These are phyloP conservation scores for Netelia fuscicornis DNA, from an alignment of 2,888 invertebrate genomes.

Conservation along the genomic window DNA sequence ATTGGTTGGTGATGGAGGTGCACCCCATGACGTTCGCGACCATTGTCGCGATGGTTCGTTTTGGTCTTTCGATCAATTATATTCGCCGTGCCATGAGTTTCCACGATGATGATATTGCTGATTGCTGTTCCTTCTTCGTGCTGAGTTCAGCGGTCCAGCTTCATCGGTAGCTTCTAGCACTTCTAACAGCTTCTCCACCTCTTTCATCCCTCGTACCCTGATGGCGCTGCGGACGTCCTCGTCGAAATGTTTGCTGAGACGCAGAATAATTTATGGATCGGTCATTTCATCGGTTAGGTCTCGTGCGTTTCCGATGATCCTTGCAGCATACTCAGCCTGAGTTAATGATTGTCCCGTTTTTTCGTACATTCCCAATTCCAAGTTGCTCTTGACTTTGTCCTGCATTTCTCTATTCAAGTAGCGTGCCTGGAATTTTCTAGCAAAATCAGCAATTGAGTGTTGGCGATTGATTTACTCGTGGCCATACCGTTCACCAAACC, in stretches of 20 bases:
- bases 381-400: background rate
- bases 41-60: no score
- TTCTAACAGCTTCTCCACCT: background rate
- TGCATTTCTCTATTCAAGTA: background rate
- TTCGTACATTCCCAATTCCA: background rate
- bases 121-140: background rate
- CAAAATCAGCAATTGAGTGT: background rate
- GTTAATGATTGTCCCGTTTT: background rate
- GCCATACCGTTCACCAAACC: no score
- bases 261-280: background rate
- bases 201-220: background rate
- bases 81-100: no score
- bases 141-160: background rate
- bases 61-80: no score
- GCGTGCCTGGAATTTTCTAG: background rate
- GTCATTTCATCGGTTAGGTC: background rate
- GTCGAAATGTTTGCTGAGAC: background rate
- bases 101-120: no score
- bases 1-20: background rate
- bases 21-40: no score
- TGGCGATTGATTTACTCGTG: no score
- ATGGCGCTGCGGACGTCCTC: conserved; percentile 10
- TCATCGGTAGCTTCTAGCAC: conserved; percentile 4
- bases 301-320: conserved; percentile 11
- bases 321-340: background rate